phyloP scores from a whole-genome alignment of 2,113 vertebrate species.

The Lucifuga dentata region DNA sequence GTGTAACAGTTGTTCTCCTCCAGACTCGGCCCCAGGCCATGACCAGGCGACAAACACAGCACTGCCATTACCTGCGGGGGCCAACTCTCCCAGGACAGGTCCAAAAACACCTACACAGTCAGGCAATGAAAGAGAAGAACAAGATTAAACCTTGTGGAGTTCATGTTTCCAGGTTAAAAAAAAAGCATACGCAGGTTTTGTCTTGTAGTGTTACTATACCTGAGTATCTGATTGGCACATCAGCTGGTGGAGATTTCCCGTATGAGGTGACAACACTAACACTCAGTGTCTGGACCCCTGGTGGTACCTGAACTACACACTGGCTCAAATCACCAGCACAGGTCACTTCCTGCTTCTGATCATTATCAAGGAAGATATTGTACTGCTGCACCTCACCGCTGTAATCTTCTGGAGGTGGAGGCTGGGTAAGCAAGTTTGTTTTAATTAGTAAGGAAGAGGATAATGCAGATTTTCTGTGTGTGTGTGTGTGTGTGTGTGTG shows the following conservation, averaged over 20 bases:
- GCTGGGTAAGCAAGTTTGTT: no score
- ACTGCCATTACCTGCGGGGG: conserved; percentile 35
- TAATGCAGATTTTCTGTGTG: no score
- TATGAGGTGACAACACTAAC: conserved; percentile 72
- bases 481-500: no score
- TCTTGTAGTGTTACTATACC: conserved; percentile 55
- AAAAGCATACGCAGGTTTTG: no score
- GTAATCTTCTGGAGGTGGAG: conserved; percentile 57
- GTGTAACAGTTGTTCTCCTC: conserved; percentile 26
- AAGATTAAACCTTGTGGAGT: neutral
- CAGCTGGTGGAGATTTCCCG: conserved; percentile 73
- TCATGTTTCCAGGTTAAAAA: neutral
- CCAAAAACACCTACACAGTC: conserved; percentile 52
- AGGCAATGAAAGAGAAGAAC: neutral
- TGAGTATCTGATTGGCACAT: conserved; percentile 67
- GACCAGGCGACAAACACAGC: conserved; percentile 68
- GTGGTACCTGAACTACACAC: conserved; percentile 56
- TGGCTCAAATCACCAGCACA: conserved; percentile 41
- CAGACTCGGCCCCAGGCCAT: neutral
- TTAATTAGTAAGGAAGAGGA: no score
- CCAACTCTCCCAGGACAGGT: conserved; percentile 37
- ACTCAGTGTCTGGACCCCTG: conserved; percentile 40
- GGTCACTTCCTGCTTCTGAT: conserved; percentile 19
- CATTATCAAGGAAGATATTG: conserved; percentile 40
- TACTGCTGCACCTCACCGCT: conserved; percentile 67